A percentile compares a stretch with the other conserved stretches of the same genome.
Evolutionary conservation across 2,888 invertebrate genomes (phyloP).

Genomic region (Ophion ellenae): DNA sequence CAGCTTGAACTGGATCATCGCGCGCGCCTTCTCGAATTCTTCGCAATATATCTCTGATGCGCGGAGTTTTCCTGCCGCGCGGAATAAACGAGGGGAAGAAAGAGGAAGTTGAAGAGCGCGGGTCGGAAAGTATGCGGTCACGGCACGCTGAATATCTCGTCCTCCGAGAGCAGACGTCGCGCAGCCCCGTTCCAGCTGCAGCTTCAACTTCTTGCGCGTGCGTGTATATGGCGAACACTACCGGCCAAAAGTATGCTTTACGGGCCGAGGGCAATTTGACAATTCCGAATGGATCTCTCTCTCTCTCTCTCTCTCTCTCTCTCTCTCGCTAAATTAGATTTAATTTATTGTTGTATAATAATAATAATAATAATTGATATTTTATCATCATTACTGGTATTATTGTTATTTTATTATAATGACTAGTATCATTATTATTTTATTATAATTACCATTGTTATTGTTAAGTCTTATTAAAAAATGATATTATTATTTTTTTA

Average conservation of each 20-base stretch:
- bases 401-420: no score
- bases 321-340: no score
- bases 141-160: slow-evolving; percentile 64
- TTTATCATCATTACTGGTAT: no score
- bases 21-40: slow-evolving; percentile 41
- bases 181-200: slow-evolving; percentile 34
- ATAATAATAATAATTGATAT: no score
- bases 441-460: no score
- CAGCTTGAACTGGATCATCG: not conserved
- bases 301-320: no score
- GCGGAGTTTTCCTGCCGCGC: slow-evolving; percentile 13
- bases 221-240: slow-evolving; percentile 3
- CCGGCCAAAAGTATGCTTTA: slow-evolving; percentile 7
- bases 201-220: slow-evolving; percentile 16
- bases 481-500: no score
- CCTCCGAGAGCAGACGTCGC: slow-evolving; percentile 30
- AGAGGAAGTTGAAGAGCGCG: slow-evolving; percentile 61
- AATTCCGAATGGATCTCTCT: not conserved
- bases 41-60: slow-evolving; percentile 33
- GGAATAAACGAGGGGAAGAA: slow-evolving; percentile 11
- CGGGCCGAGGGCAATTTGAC: not conserved
- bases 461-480: no score
- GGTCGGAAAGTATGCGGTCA: slow-evolving; percentile 64
- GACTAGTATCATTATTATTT: no score
- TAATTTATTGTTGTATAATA: no score